phyloP scores from a whole-genome alignment of 2,888 invertebrate species.

The Epistrophe eligans region DNA sequence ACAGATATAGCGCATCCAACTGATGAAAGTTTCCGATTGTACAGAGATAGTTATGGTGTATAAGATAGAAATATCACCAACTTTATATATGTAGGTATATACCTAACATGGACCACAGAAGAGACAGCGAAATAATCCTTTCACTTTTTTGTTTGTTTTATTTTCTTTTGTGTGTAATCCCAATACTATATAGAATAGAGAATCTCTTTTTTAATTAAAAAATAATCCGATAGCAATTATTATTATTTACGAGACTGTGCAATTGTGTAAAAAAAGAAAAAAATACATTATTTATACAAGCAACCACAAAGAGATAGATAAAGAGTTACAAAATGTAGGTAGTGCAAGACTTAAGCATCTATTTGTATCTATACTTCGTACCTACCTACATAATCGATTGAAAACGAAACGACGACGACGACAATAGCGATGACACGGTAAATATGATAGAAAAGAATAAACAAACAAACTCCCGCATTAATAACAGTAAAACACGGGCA shows the following conservation, averaged over 20 bases:
- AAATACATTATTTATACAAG: background rate
- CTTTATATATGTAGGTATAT: background rate
- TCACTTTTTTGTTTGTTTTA: constrained; percentile 23
- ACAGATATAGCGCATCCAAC: constrained; percentile 1
- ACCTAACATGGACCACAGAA: background rate
- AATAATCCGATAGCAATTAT: constrained; percentile 61
- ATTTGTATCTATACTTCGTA: background rate
- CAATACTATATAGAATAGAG: background rate
- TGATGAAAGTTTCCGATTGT: constrained; percentile 10
- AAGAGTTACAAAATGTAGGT: constrained; percentile 12
- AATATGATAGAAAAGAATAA: constrained; percentile 3
- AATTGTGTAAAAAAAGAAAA: constrained; percentile 23
- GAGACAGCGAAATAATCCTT: constrained; percentile 51
- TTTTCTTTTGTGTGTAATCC: constrained; percentile 42
- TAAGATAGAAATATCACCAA: constrained; percentile 7
- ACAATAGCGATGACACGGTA: constrained; percentile 6
- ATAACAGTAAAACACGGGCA: background rate
- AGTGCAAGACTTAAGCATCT: constrained; percentile 4
- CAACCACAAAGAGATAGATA: constrained; percentile 1
- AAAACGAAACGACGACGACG: background rate
- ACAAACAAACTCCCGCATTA: constrained; percentile 45
- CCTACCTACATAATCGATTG: background rate
- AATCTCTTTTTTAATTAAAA: constrained; percentile 65
- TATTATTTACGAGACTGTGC: constrained; percentile 33
- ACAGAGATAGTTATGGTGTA: background rate